These are phyloP conservation scores for Neodiprion fabricii DNA, from an alignment of 1,140 invertebrate species.

Conservation along the genomic window DNA sequence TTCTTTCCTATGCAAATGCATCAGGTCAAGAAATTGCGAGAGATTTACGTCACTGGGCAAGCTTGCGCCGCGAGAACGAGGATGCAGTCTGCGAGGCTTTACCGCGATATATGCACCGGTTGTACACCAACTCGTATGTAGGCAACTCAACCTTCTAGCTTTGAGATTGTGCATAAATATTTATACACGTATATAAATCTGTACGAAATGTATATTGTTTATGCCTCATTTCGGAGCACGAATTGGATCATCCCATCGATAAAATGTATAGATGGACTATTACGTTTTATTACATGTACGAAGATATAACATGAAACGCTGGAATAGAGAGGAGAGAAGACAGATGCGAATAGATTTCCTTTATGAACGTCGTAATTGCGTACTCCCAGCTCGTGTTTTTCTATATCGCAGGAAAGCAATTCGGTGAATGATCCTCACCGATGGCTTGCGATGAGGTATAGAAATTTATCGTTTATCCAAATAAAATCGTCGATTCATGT, in stretches of 20 bases:
- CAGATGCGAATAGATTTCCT: neutral
- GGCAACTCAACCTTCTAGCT: no score
- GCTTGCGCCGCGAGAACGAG: neutral
- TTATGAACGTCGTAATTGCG: neutral
- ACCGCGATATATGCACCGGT: neutral
- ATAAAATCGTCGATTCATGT: no score
- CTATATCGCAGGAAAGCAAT: neutral
- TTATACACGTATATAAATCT: neutral
- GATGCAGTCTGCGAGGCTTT: neutral
- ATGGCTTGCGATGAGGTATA: no score
- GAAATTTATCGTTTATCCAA: no score
- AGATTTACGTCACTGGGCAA: neutral
- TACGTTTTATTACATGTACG: neutral
- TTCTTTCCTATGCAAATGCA: slow-evolving; percentile 3
- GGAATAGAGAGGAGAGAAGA: no score
- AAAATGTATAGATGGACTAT: neutral
- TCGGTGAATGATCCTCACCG: no score
- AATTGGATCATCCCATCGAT: neutral
- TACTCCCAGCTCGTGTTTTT: neutral
- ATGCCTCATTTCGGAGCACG: neutral
- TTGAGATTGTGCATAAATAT: neutral
- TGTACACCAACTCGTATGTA: neutral
- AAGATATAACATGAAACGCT: neutral
- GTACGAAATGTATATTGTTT: neutral
- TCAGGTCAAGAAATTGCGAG: slow-evolving; percentile 7